Evolutionary conservation across 2,888 invertebrate genomes (phyloP).

Genomic region (Nephrocerus scutellatus): DNA sequence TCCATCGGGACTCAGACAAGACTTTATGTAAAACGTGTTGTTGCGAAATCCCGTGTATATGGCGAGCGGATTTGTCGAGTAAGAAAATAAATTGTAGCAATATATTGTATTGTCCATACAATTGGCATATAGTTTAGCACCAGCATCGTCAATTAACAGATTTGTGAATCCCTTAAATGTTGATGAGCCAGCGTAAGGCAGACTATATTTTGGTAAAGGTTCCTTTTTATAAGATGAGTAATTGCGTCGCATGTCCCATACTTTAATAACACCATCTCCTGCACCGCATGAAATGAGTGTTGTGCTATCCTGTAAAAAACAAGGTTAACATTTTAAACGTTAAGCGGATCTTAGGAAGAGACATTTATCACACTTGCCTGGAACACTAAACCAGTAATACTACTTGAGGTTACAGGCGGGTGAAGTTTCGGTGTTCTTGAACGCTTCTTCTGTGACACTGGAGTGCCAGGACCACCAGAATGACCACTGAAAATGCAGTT

Average conservation of each 20-base stretch:
- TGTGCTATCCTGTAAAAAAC: conserved; percentile 56
- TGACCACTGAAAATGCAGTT: conserved; percentile 56
- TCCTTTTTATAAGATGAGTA: conserved; percentile 63
- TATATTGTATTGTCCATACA: conserved; percentile 84
- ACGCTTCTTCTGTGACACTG: conserved; percentile 49
- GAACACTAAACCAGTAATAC: conserved; percentile 77
- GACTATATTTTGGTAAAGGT: conserved; percentile 62
- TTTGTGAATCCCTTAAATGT: conserved; percentile 69
- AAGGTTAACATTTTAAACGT: conserved; percentile 1
- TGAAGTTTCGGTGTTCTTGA: conserved; percentile 46
- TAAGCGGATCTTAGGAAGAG: not conserved
- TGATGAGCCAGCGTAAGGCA: conserved; percentile 68
- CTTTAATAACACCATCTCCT: conserved; percentile 77
- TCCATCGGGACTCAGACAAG: conserved; percentile 72
- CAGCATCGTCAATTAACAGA: conserved; percentile 63
- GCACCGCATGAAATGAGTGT: conserved; percentile 80
- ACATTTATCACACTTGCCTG: conserved; percentile 48
- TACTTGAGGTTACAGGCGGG: conserved; percentile 55
- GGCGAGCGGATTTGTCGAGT: conserved; percentile 58
- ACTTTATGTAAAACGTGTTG: conserved; percentile 78
- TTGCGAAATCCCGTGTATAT: conserved; percentile 68
- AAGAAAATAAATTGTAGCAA: conserved; percentile 70
- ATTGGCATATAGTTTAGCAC: conserved; percentile 69
- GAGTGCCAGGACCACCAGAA: conserved; percentile 48
- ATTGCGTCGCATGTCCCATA: conserved; percentile 81